phyloP scores from a whole-genome alignment of 2,113 vertebrate genomes.

The Camelus bactrianus region DNA sequence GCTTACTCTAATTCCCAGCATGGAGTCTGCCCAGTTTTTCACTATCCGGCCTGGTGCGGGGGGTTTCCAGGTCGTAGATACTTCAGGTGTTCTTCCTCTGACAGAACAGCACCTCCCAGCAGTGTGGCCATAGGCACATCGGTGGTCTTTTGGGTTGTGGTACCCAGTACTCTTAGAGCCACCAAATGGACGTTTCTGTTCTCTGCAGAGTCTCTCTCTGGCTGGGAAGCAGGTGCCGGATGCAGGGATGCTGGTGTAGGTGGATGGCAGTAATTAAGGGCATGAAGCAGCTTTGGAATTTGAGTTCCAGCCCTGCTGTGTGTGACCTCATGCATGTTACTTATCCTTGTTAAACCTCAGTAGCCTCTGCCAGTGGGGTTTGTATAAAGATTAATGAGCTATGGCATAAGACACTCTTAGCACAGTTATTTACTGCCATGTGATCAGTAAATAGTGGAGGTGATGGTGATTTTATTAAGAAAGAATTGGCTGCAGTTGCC shows the following conservation, averaged over 20 bases:
- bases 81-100: neutral
- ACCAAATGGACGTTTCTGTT: neutral
- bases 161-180: neutral
- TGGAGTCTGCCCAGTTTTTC: neutral
- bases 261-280: neutral
- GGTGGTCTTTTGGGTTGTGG: neutral
- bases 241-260: no score
- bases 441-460: neutral
- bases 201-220: fast-evolving
- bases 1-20: neutral
- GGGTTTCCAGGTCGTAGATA: neutral
- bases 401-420: neutral
- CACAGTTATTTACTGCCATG: neutral
- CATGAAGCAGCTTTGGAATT: neutral
- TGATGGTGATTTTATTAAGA: neutral
- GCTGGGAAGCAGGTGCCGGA: neutral
- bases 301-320: neutral
- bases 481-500: neutral
- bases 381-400: neutral
- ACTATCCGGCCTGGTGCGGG: neutral
- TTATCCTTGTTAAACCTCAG: neutral
- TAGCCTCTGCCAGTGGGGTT: no score
- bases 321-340: neutral
- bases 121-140: neutral
- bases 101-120: neutral